Percentiles rank a stretch among this genome's conserved stretches.
These are phyloP conservation scores for Phalacrocorax carbo DNA, from an alignment of 2,113 vertebrate genomes.

Conservation along the genomic window DNA sequence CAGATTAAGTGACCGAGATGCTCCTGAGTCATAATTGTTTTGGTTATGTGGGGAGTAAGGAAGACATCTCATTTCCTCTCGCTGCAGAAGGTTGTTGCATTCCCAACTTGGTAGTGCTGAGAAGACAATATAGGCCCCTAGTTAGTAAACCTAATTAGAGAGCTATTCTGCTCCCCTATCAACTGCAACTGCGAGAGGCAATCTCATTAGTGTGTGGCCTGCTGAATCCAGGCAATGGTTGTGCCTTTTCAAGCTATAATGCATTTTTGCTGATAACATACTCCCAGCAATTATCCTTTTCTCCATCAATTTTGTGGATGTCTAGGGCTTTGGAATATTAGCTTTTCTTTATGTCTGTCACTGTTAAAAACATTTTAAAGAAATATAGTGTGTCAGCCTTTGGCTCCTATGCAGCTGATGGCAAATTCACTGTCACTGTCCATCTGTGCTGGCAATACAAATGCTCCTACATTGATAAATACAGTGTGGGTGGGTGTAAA, in stretches of 20 bases:
- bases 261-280: background rate
- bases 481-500: background rate
- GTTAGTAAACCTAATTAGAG: conserved; percentile 14
- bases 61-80: background rate
- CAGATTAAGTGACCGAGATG: background rate
- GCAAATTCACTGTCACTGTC: background rate
- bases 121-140: background rate
- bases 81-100: background rate
- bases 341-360: background rate
- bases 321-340: conserved; percentile 10
- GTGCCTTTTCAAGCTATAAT: background rate
- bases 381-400: background rate
- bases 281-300: background rate
- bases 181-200: background rate
- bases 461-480: background rate
- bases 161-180: background rate
- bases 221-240: background rate
- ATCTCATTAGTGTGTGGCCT: conserved; percentile 24
- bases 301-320: conserved; percentile 21
- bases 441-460: background rate
- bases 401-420: background rate
- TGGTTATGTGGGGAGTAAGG: background rate
- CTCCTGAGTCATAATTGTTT: background rate
- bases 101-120: background rate
- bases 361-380: background rate